These are phyloP conservation scores for Numenius arquata DNA, from an alignment of 2,113 vertebrate genomes.

Conservation along the genomic window DNA sequence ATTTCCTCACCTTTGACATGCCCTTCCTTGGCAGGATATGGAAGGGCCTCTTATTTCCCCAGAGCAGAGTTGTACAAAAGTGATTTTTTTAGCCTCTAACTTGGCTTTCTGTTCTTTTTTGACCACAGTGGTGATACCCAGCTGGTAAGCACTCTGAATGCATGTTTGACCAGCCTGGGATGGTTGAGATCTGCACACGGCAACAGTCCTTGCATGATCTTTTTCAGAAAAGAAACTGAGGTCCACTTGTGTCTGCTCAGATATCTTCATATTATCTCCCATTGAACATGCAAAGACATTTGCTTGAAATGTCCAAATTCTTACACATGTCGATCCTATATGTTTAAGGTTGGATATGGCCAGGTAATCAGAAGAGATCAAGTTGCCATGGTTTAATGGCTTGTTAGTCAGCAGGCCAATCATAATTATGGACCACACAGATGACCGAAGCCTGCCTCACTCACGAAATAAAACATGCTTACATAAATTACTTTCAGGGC, in stretches of 20 bases:
- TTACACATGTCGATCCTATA: not conserved
- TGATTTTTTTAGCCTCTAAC: slow-evolving; percentile 10
- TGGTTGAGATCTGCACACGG: not conserved
- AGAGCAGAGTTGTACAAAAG: not conserved
- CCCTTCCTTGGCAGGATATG: not conserved
- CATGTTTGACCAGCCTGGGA: not conserved
- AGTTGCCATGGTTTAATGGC: not conserved
- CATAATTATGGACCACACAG: not conserved
- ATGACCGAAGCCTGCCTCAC: not conserved
- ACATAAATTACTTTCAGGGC: not conserved
- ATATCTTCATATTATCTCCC: not conserved
- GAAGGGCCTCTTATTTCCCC: not conserved
- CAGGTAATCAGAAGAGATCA: not conserved
- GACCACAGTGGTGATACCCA: slow-evolving; percentile 18
- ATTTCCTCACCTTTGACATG: not conserved
- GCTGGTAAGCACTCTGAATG: slow-evolving; percentile 25
- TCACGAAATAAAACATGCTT: not conserved
- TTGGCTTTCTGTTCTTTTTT: slow-evolving; percentile 32
- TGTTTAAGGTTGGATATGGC: not conserved
- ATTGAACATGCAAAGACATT: not conserved
- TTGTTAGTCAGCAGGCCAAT: not conserved
- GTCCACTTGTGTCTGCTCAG: not conserved
- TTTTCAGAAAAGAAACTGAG: slow-evolving; percentile 48
- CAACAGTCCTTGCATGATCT: not conserved
- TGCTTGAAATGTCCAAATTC: fast-evolving